A percentile compares a stretch with the other conserved stretches of the same genome.
These are phyloP conservation scores for Pimpla rufipes DNA, from an alignment of 2,888 invertebrate genomes.

Conservation along the genomic window DNA sequence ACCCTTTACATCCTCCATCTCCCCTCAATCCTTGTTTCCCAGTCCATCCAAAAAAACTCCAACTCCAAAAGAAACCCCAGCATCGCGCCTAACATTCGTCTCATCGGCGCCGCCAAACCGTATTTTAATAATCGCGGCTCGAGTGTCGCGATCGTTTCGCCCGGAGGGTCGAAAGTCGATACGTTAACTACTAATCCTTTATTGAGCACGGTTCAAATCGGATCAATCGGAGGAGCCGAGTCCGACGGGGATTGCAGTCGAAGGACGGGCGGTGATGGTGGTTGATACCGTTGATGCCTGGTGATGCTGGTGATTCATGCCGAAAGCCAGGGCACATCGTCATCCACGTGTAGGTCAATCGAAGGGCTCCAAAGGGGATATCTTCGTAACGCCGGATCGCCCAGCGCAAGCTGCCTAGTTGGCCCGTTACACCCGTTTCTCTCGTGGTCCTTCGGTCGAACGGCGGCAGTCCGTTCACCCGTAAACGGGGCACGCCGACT, in stretches of 20 bases:
- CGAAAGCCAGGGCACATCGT: constrained; percentile 51
- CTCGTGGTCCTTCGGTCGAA: constrained; percentile 38
- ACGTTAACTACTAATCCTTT: constrained; percentile 42
- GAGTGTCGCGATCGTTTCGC: not conserved
- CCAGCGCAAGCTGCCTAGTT: constrained; percentile 37
- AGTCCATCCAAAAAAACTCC: not conserved
- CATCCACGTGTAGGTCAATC: constrained; percentile 54
- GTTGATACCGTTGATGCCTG: not conserved
- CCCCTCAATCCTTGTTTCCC: not conserved
- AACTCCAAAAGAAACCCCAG: not conserved
- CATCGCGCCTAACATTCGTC: not conserved
- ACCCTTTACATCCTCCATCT: constrained; percentile 4
- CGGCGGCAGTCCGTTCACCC: constrained; percentile 34
- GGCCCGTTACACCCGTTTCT: constrained; percentile 44
- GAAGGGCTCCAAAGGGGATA: constrained; percentile 55
- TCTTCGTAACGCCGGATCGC: constrained; percentile 41
- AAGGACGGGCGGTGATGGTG: not conserved
- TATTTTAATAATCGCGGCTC: not conserved
- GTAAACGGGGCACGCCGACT: constrained; percentile 58
- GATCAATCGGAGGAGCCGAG: constrained; percentile 40
- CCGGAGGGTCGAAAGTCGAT: constrained; percentile 1
- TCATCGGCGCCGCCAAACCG: constrained; percentile 1
- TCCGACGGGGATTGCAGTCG: constrained; percentile 35
- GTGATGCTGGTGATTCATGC: constrained; percentile 42
- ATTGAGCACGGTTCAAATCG: constrained; percentile 57